Evolutionary conservation across 2,888 invertebrate species (phyloP).

Genomic region (Aplocera efformata): DNA sequence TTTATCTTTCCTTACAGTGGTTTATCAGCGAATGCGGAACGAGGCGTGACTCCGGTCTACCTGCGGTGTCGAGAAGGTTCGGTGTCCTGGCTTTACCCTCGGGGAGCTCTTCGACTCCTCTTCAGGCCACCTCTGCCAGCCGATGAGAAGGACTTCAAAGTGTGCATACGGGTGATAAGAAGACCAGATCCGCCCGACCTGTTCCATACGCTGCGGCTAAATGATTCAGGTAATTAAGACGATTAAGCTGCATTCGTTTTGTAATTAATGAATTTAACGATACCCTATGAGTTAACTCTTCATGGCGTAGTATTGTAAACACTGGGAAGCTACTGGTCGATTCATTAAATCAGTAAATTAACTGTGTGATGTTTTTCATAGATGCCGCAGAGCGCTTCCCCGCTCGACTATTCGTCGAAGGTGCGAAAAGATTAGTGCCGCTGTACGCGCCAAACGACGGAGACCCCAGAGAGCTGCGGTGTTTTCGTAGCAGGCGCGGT

Average conservation of each 20-base stretch:
- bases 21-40: constrained; percentile 65
- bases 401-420: constrained; percentile 83
- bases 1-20: constrained; percentile 78
- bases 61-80: constrained; percentile 86
- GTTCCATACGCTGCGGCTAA: constrained; percentile 64
- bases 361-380: constrained; percentile 30
- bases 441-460: constrained; percentile 81
- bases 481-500: constrained; percentile 83
- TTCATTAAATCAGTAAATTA: no score
- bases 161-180: constrained; percentile 83
- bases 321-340: no score
- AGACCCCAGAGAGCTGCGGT: constrained; percentile 75
- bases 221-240: constrained; percentile 52
- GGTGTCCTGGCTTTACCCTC: constrained; percentile 88
- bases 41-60: constrained; percentile 88
- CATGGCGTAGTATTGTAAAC: no score
- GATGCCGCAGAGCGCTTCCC: constrained; percentile 67
- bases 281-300: no score
- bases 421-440: constrained; percentile 79
- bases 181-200: constrained; percentile 80
- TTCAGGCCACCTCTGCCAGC: constrained; percentile 82
- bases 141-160: constrained; percentile 83
- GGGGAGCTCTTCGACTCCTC: constrained; percentile 85
- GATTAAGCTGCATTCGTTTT: not conserved
- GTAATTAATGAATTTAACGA: no score